Percentiles rank a stretch among this genome's conserved stretches.
Conservation (phyloP, 2,113 vertebrate genomes). For the Brachyistius frenatus region DNA sequence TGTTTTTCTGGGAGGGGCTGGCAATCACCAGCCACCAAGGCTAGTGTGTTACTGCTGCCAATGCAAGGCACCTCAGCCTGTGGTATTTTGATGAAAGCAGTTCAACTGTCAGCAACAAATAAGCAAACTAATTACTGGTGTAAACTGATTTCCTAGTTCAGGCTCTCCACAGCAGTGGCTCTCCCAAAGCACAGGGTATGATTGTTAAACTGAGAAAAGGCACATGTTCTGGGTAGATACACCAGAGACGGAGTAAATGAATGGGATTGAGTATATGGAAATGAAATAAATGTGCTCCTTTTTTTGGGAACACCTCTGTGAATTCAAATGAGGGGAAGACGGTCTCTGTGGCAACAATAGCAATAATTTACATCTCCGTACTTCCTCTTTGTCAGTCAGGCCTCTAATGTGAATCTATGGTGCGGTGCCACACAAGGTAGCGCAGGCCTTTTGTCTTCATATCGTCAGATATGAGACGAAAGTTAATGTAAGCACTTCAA, state of each 20-base stretch:
- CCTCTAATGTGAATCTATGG: constrained; percentile 68
- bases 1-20: constrained; percentile 53
- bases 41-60: constrained; percentile 26
- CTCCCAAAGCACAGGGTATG: constrained; percentile 54
- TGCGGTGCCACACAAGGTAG: background rate
- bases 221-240: constrained; percentile 69
- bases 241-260: constrained; percentile 69
- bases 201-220: constrained; percentile 79
- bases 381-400: constrained; percentile 45
- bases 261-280: constrained; percentile 71
- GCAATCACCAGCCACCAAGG: constrained; percentile 43
- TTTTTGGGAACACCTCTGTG: constrained; percentile 60
- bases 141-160: constrained; percentile 79
- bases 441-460: constrained; percentile 67
- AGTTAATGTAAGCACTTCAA: constrained; percentile 24
- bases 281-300: constrained; percentile 74
- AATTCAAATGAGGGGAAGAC: constrained; percentile 66
- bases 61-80: constrained; percentile 31
- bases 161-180: constrained; percentile 51
- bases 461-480: constrained; percentile 42
- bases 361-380: constrained; percentile 44
- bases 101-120: constrained; percentile 73
- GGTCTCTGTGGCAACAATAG: constrained; percentile 55
- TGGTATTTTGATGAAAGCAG: constrained; percentile 74
- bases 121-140: constrained; percentile 76